Conservation (phyloP, 2,113 vertebrate species). For the Hippocampus mohnikei region DNA sequence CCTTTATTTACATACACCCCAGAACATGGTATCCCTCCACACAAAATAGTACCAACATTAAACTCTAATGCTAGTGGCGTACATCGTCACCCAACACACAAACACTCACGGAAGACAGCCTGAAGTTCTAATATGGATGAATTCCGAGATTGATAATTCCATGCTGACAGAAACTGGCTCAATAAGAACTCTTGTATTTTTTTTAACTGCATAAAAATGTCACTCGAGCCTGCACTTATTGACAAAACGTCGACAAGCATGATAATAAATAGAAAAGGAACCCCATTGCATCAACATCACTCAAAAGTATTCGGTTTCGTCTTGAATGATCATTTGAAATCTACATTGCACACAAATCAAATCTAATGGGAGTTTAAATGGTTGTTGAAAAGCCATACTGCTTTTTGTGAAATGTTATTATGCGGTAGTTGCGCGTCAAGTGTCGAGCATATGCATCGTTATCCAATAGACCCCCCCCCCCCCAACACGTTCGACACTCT, state of each 20-base stretch:
- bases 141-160: slow-evolving; percentile 1
- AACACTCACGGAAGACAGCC: not conserved
- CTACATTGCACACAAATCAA: not conserved
- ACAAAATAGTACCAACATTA: too few species aligned
- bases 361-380: not conserved
- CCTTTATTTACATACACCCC: too few species aligned
- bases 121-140: not conserved
- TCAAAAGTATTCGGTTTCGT: not conserved
- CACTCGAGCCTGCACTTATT: slow-evolving; percentile 5
- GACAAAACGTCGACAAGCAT: not conserved
- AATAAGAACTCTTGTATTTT: not conserved
- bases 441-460: too few species aligned
- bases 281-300: slow-evolving; percentile 2
- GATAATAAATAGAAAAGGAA: slow-evolving; percentile 6
- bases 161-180: slow-evolving; percentile 13
- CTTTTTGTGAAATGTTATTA: not conserved
- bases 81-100: too few species aligned
- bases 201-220: not conserved
- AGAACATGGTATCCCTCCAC: too few species aligned
- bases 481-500: too few species aligned
- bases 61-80: too few species aligned
- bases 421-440: not conserved
- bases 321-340: not conserved
- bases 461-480: too few species aligned
- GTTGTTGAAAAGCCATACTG: not conserved